phyloP scores from a whole-genome alignment of 2,797 vertebrate genomes.

The Danionella dracula region DNA sequence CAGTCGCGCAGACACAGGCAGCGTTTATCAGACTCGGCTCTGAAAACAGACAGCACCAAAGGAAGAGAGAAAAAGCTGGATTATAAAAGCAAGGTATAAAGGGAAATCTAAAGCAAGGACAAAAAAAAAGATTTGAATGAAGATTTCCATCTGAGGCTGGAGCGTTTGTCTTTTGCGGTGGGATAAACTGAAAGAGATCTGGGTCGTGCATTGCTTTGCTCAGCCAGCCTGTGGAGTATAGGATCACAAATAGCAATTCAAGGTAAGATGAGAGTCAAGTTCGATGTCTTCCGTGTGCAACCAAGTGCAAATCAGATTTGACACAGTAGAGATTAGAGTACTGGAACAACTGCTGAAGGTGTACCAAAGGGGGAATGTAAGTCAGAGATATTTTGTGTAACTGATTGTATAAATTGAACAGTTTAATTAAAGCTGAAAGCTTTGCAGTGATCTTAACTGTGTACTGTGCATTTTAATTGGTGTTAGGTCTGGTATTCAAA shows the following conservation, averaged over 20 bases:
- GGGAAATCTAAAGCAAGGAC: constrained; percentile 7
- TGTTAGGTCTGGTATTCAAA: not conserved
- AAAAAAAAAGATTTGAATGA: not conserved
- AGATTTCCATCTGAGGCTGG: not conserved
- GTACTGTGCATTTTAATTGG: not conserved
- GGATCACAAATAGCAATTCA: constrained; percentile 53
- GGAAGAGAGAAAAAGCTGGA: not conserved
- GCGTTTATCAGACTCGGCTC: not conserved
- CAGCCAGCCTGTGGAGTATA: constrained; percentile 60
- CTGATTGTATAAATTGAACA: not conserved
- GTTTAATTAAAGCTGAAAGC: not conserved
- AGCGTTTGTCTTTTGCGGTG: not conserved
- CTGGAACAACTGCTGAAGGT: not conserved
- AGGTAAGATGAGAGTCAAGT: constrained; percentile 59
- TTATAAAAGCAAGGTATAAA: constrained; percentile 23
- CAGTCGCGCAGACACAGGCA: constrained; percentile 12
- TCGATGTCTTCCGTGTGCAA: not conserved
- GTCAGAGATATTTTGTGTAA: not conserved
- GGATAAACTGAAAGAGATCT: constrained; percentile 23
- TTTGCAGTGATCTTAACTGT: not conserved
- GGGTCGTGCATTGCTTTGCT: constrained; percentile 32
- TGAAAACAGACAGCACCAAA: not conserved
- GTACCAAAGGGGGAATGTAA: not conserved
- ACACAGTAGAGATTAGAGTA: constrained; percentile 42
- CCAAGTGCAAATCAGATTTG: not conserved